These are phyloP conservation scores for Vidua chalybeata DNA, from an alignment of 2,113 vertebrate genomes.

Conservation along the genomic window DNA sequence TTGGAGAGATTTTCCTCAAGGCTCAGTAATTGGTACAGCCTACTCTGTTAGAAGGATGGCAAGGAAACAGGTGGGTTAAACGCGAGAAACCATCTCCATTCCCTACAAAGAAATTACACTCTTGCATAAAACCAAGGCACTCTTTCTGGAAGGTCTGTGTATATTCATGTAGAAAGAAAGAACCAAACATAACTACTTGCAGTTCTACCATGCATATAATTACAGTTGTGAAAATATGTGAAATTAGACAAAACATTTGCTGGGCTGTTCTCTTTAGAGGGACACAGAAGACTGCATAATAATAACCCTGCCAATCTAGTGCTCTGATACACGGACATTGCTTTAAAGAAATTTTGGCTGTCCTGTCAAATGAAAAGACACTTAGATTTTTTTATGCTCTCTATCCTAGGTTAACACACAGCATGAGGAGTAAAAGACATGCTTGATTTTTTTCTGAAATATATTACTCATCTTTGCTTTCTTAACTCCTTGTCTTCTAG, in stretches of 20 bases:
- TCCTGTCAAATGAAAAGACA: background rate
- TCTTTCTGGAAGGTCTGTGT: conserved; percentile 44
- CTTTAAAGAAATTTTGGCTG: background rate
- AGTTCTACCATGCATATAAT: conserved; percentile 48
- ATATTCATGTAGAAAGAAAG: conserved; percentile 34
- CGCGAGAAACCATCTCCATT: background rate
- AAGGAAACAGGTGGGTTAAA: conserved; percentile 41
- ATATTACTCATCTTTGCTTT: background rate
- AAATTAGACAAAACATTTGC: conserved; percentile 39
- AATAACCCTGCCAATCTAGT: background rate
- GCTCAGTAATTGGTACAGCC: conserved; percentile 33
- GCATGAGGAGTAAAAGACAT: background rate
- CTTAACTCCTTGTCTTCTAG: background rate
- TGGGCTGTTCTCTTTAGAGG: conserved; percentile 25
- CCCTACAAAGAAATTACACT: conserved; percentile 66
- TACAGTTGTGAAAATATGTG: conserved; percentile 34
- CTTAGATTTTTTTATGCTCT: background rate
- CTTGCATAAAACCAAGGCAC: conserved; percentile 60
- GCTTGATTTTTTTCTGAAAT: background rate
- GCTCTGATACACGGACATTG: background rate
- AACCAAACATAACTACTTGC: conserved; percentile 44
- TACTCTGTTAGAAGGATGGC: background rate
- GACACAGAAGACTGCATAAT: conserved; percentile 17
- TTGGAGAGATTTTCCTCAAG: background rate
- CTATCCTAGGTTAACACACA: background rate